Evolutionary conservation across 2,113 vertebrate species (phyloP), one percentile per base, ranked within the genome.

Genomic region (Cyrtonyx montezumae): DNA sequence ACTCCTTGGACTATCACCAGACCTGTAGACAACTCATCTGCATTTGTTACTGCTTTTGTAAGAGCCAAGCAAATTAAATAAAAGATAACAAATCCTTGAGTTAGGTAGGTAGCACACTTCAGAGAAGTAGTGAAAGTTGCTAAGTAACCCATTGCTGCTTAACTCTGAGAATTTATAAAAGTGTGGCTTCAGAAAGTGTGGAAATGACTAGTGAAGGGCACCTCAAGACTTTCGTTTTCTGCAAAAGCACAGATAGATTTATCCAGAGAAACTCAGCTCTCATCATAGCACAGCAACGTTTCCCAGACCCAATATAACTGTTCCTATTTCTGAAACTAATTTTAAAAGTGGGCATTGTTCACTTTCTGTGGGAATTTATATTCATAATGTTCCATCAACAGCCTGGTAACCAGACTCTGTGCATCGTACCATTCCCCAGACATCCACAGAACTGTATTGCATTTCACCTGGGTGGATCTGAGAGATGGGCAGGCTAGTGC

Each of bases 151-250:
- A 53, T 74, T 94, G 84, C 84, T 69, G 1, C 67, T 75, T 7
- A 9, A 36, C 69, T 12, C 0, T n/a, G 88, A 71, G 6, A 8
- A 34, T 32, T 9, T 23, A 5, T 13, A 12, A 78, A 73, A 8
- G 45, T 0, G 0, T 40, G 87, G 73, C 65, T 69, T 46, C 19
- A 15, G 9, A 37, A 53, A 11, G 58, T 1, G 56, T 37, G 82
- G 66, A 5, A 13, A 2, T 10, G 79, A 6, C 42, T 28, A 10
- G 61, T 5, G 6, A 6, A 8, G 70, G 81, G 66, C 78, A 12
- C 49, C 2, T 20, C 1, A 0, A 18, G n/a, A 40, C 73, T 59
- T n/a, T 10, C 22, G 0, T 13, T 13, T 13, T 5, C 32, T 36
- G 55, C 65, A 7, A 11, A 6, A 13, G 26, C 61, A 11, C 3